phyloP scores from a whole-genome alignment of 30 jellyfish, hydroid and myxozoan genomes.

The Morbakka virulenta region DNA sequence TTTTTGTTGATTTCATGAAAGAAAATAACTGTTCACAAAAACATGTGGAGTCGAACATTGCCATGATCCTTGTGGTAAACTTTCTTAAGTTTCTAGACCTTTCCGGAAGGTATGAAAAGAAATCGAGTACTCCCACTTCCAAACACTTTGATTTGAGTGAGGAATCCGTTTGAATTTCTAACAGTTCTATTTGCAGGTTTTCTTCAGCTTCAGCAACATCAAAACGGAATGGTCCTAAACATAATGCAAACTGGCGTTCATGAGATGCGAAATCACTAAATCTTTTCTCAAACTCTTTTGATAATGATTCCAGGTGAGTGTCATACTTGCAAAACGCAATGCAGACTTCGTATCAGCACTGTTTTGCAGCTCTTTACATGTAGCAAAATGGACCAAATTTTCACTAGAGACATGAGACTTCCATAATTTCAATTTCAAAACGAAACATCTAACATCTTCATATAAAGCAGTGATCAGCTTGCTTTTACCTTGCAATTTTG shows the following conservation, averaged over 20 bases:
- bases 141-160: background rate
- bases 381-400: background rate
- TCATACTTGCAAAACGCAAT: background rate
- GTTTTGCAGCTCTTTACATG: background rate
- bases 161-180: background rate
- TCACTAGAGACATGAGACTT: too few relatives aligned
- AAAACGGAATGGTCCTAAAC: background rate
- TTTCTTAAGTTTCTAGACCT: background rate
- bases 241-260: background rate
- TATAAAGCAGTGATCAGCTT: background rate
- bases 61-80: background rate
- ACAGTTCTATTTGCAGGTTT: constrained; percentile 3
- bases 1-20: background rate
- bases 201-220: constrained; percentile 9
- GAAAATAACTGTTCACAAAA: background rate
- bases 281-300: constrained; percentile 3
- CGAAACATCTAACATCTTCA: background rate
- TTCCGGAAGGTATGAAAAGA: too few relatives aligned
- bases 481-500: background rate
- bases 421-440: background rate
- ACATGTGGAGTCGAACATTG: background rate
- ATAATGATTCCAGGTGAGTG: background rate
- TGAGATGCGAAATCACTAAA: background rate
- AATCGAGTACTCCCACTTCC: too few relatives aligned
- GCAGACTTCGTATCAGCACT: background rate